phyloP scores from a whole-genome alignment of 2,797 vertebrate species.

The Carduelis carduelis region DNA sequence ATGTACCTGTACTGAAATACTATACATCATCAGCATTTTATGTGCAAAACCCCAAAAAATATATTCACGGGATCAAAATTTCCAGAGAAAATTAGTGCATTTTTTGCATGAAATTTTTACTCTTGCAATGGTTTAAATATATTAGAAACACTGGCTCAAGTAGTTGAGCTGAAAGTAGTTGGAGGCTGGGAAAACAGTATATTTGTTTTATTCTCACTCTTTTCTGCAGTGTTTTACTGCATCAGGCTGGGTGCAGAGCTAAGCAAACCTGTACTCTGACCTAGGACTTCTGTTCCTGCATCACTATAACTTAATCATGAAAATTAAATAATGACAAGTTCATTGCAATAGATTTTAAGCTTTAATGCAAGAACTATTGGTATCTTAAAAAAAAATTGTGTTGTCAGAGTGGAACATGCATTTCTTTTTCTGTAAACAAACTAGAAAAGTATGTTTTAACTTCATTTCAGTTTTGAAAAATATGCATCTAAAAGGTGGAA shows the following conservation, averaged over 20 bases:
- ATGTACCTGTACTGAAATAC: not conserved
- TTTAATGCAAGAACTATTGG: not conserved
- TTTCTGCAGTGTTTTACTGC: not conserved
- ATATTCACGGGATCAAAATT: not conserved
- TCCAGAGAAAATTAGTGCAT: not conserved
- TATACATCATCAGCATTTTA: not conserved
- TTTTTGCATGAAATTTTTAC: not conserved
- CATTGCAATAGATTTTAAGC: not conserved
- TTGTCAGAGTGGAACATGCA: not conserved
- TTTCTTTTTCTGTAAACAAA: not conserved
- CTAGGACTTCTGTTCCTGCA: not conserved
- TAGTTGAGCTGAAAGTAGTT: not conserved
- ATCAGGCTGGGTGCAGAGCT: not conserved
- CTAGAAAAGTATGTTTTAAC: not conserved
- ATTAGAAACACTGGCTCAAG: not conserved
- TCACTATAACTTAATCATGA: not conserved
- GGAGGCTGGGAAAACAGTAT: not conserved
- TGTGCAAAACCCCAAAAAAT: not conserved
- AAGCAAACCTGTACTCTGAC: not conserved
- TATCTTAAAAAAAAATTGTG: not conserved
- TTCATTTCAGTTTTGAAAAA: not conserved
- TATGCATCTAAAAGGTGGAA: not conserved
- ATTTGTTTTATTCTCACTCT: not conserved
- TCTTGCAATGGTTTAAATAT: not conserved
- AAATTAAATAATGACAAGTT: not conserved